These are phyloP conservation scores for Ceryle rudis DNA, from an alignment of 2,797 vertebrate species.

Conservation along the genomic window DNA sequence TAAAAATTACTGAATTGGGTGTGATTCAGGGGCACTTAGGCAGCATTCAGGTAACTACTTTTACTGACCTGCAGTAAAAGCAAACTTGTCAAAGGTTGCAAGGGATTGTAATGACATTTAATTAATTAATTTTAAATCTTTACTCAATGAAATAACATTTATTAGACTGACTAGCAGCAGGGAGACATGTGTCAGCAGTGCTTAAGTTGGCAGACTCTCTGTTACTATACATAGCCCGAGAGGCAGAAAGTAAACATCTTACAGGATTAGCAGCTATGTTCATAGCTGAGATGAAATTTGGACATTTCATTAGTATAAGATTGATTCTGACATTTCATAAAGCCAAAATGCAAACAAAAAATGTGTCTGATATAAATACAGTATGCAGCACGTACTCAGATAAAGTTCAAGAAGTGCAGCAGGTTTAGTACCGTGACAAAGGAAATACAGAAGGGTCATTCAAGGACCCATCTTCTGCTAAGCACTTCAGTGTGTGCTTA, in stretches of 20 bases:
- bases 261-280: conserved; percentile 56
- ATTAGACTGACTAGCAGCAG: conserved; percentile 22
- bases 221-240: conserved; percentile 23
- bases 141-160: conserved; percentile 67
- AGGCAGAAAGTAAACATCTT: conserved; percentile 57
- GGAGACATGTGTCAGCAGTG: conserved; percentile 58
- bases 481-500: not conserved
- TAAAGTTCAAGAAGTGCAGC: conserved; percentile 56
- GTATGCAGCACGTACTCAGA: conserved; percentile 44
- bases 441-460: conserved; percentile 55
- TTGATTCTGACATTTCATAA: conserved; percentile 75
- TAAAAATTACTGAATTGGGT: not conserved
- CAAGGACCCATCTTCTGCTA: conserved; percentile 37
- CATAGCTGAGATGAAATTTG: conserved; percentile 66
- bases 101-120: conserved; percentile 61
- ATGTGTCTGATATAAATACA: conserved; percentile 58
- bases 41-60: not conserved
- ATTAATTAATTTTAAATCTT: conserved; percentile 69
- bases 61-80: not conserved
- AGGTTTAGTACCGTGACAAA: conserved; percentile 59
- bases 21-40: not conserved
- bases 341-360: conserved; percentile 75
- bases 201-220: conserved; percentile 52
- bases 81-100: conserved; percentile 53
- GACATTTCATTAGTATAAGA: conserved; percentile 73